Conservation (phyloP, 2,113 vertebrate genomes). For the Climacteris rufus region DNA sequence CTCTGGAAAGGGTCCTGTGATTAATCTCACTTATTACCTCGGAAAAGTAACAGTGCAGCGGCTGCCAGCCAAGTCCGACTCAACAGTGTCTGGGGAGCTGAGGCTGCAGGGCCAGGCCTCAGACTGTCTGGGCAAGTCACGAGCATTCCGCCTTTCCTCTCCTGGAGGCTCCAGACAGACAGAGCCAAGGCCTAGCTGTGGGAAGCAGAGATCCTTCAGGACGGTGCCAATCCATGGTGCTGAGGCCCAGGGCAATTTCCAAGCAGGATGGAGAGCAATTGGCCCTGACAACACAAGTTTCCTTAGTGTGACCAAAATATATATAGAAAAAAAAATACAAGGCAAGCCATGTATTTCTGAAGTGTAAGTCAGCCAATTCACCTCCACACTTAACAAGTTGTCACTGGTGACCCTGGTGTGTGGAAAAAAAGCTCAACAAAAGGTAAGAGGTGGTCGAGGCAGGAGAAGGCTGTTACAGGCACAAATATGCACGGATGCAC, state of each 20-base stretch:
- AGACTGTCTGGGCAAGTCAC: slow-evolving; percentile 75
- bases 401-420: not conserved
- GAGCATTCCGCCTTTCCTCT: slow-evolving; percentile 70
- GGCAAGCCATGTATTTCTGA: not conserved
- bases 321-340: not conserved
- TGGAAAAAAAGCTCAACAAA: not conserved
- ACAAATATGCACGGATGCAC: not conserved
- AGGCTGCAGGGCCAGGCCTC: slow-evolving; percentile 70
- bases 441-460: not conserved
- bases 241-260: slow-evolving; percentile 47
- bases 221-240: slow-evolving; percentile 21
- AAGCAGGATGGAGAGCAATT: slow-evolving; percentile 28
- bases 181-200: slow-evolving; percentile 68
- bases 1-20: slow-evolving; percentile 70
- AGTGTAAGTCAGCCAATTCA: not conserved
- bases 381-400: not conserved
- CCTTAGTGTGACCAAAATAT: not conserved
- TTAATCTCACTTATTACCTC: slow-evolving; percentile 77
- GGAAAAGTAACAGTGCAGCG: slow-evolving; percentile 68
- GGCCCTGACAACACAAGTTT: slow-evolving; percentile 2
- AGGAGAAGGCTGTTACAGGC: not conserved
- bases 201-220: slow-evolving; percentile 59
- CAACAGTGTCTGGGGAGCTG: slow-evolving; percentile 70
- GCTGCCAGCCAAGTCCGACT: slow-evolving; percentile 72
- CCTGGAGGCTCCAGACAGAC: slow-evolving; percentile 62